Conservation (phyloP, 1,140 invertebrate genomes). For the Penaeus vannamei region DNA sequence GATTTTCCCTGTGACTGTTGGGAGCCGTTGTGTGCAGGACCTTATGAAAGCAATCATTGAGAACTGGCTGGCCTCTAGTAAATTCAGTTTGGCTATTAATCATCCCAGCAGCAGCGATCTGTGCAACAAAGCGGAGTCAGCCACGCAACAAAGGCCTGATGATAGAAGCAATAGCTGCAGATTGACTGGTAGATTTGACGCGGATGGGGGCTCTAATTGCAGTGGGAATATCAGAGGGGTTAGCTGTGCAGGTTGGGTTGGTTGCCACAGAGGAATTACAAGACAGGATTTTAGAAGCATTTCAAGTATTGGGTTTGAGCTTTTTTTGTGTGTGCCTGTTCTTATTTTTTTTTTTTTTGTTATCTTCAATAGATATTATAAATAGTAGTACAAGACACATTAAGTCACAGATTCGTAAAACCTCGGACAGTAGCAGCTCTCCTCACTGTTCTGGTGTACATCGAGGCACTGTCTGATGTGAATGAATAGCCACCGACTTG, state of each 20-base stretch:
- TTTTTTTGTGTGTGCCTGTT: too few relatives aligned
- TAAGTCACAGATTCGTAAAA: too few relatives aligned
- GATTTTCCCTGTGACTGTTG: background rate
- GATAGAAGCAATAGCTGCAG: conserved; percentile 53
- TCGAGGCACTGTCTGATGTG: too few relatives aligned
- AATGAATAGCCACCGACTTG: too few relatives aligned
- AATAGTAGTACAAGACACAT: too few relatives aligned
- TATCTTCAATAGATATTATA: too few relatives aligned
- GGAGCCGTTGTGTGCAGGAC: conserved; percentile 12
- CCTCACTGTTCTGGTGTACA: too few relatives aligned
- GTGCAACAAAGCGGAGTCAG: conserved; percentile 54
- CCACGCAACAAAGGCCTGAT: conserved; percentile 53
- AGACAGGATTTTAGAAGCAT: too few relatives aligned
- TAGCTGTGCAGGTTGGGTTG: background rate
- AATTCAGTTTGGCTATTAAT: conserved; percentile 38
- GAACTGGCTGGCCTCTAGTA: background rate
- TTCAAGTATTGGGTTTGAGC: too few relatives aligned
- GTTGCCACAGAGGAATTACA: too few relatives aligned
- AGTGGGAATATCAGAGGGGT: conserved; percentile 56
- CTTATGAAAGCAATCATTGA: conserved; percentile 4
- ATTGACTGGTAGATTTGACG: conserved; percentile 51
- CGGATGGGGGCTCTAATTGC: conserved; percentile 58
- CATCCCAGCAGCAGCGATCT: conserved; percentile 31
- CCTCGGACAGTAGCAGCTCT: too few relatives aligned
- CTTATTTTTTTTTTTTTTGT: too few relatives aligned